phyloP scores from a whole-genome alignment of 1,140 invertebrate genomes.

The Augochlora pura region DNA sequence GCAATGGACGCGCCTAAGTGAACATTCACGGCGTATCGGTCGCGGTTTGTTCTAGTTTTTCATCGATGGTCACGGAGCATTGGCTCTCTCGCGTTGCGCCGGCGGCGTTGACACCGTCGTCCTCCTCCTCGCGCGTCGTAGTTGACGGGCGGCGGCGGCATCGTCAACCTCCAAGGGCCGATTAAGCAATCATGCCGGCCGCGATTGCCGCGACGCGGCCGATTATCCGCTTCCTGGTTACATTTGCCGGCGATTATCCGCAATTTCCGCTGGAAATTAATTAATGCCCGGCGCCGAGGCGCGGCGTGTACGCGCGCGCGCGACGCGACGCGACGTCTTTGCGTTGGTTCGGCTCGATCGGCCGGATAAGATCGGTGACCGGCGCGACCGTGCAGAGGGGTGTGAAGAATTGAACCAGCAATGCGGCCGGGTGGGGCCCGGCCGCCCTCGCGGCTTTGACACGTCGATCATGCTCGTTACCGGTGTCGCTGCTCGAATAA shows the following conservation, averaged over 20 bases:
- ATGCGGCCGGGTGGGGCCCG: no score
- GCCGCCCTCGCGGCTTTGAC: no score
- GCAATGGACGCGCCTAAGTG: neutral
- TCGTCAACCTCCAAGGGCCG: constrained; percentile 9
- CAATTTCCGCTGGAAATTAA: constrained; percentile 54
- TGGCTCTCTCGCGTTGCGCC: neutral
- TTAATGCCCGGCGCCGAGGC: constrained; percentile 43
- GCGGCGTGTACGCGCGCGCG: neutral
- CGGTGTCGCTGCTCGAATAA: no score
- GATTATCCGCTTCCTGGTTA: constrained; percentile 62
- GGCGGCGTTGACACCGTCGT: neutral
- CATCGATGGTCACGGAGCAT: constrained; percentile 22
- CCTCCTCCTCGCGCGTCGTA: constrained; percentile 6
- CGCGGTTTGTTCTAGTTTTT: constrained; percentile 49
- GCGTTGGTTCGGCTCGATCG: constrained; percentile 18
- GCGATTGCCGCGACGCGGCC: neutral
- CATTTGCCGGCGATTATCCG: constrained; percentile 46
- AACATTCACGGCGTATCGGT: neutral
- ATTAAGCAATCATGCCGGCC: constrained; percentile 56
- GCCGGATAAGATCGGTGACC: constrained; percentile 42
- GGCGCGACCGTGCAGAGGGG: constrained; percentile 5
- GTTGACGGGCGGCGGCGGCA: no score
- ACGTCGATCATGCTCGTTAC: no score
- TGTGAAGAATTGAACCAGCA: neutral
- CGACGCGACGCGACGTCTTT: neutral